Base-by-base conservation (phyloP, 2,888 invertebrate genomes). In the Leptopterna dolabrata region DNA sequence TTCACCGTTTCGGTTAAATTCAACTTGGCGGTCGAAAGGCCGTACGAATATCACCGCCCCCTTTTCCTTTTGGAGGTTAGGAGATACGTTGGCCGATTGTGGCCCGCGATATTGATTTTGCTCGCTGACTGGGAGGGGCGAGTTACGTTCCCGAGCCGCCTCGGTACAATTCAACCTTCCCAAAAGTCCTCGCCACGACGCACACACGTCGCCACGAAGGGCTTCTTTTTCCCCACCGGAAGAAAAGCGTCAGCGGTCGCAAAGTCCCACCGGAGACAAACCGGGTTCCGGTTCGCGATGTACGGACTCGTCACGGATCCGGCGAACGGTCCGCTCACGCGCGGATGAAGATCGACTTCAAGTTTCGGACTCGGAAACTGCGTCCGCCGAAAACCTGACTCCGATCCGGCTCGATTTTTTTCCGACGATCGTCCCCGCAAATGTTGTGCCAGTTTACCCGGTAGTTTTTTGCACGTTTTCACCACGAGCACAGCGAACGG, bases 71-170 rank as follows among this genome's bases (percentile, higher is more conserved):
- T 4, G 24, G 36, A 27, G 47, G 80, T 43, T 80, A 71, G 73
- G 84, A 30, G 47, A 86, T 81, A 86, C 84, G 87, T 71, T 76
- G 84, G 45, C 70, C 81, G 85, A 87, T 85, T 73, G 88, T 82
- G 43, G 81, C 87, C 76, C 70, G 70, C 55, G 41, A 87, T 88
- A 88, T 88, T 88, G 88, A 88, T 88, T 88, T 88, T 88, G 43
- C 82, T 7, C 82, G 76, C 87, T 55, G 70, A 30, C 85, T 87
- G 88, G 88, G 88, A 88, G 88, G 88, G 88, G 88, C 88, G 55
- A 87, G 78, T 83, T 87, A 78, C 43, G 43, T 76, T 81, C 51
- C 80, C 51, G 36, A 81, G 81, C 81, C 81, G 51, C 30, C 73
- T 76, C 73, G 36, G 16, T 41, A n/a, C 16, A 19, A 76, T 76